Evolutionary conservation across 2,797 vertebrate species (phyloP).

Genomic region (Sebastes goodei): DNA sequence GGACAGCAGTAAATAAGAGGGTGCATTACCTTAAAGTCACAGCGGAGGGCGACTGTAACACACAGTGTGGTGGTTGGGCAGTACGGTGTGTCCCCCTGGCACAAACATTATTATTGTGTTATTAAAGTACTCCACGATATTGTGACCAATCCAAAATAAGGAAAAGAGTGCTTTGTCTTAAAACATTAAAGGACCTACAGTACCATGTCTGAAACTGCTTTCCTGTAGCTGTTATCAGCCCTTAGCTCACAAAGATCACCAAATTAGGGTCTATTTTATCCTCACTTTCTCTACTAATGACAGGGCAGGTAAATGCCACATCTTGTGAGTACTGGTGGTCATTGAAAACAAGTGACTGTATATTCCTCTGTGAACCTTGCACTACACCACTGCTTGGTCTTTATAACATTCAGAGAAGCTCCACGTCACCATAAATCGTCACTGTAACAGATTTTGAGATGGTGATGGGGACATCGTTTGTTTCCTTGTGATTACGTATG

Average conservation of each 20-base stretch:
- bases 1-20: not conserved
- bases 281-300: not conserved
- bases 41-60: slow-evolving; percentile 59
- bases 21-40: slow-evolving; percentile 50
- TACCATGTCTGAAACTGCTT: not conserved
- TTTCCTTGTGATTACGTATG: not conserved
- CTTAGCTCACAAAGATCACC: not conserved
- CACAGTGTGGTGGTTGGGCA: not conserved
- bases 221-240: not conserved
- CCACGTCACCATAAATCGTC: not conserved
- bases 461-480: not conserved
- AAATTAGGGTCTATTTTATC: not conserved
- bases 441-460: not conserved
- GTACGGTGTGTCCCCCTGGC: not conserved
- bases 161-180: not conserved
- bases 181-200: not conserved
- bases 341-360: not conserved
- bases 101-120: not conserved
- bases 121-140: not conserved
- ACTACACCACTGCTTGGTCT: not conserved
- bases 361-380: not conserved
- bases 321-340: not conserved
- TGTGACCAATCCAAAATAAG: not conserved
- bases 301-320: not conserved
- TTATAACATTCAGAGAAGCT: not conserved